Conservation (phyloP, 2,113 vertebrate genomes). For the Dicerorhinus sumatrensis region DNA sequence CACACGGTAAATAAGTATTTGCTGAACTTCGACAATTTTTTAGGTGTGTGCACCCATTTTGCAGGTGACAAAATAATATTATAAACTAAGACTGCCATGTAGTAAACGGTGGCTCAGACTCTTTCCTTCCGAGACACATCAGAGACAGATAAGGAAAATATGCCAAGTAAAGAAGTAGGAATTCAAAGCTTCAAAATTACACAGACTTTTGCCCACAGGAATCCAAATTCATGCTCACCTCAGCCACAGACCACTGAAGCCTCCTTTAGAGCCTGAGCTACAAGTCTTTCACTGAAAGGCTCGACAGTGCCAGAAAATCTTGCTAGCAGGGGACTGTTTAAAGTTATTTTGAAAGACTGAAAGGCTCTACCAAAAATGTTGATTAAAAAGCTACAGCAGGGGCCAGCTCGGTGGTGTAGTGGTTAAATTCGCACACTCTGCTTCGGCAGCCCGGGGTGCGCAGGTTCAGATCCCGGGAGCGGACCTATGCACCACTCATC, state of each 20-base stretch:
- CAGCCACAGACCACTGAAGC: too few species aligned
- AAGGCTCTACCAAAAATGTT: not conserved
- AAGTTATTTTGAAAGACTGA: not conserved
- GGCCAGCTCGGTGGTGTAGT: too few species aligned
- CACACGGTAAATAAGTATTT: accelerated
- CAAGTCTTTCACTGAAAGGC: not conserved
- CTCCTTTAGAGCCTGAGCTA: not conserved
- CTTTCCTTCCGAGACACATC: not conserved
- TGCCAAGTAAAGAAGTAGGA: not conserved
- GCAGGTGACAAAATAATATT: accelerated
- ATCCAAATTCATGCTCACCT: not conserved
- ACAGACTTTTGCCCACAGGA: not conserved
- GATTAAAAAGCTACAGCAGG: not conserved
- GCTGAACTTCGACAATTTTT: accelerated
- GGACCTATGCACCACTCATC: too few species aligned
- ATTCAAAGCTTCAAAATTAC: too few species aligned
- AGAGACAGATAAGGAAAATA: accelerated
- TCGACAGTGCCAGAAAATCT: not conserved
- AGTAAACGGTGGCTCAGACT: not conserved
- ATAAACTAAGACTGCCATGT: accelerated
- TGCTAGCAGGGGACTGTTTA: not conserved
- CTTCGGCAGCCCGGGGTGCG: too few species aligned
- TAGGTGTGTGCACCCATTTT: not conserved
- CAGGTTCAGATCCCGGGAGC: too few species aligned
- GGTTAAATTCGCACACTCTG: too few species aligned